These are phyloP conservation scores for Brachionichthys hirsutus DNA, from an alignment of 2,113 vertebrate species.

Conservation along the genomic window DNA sequence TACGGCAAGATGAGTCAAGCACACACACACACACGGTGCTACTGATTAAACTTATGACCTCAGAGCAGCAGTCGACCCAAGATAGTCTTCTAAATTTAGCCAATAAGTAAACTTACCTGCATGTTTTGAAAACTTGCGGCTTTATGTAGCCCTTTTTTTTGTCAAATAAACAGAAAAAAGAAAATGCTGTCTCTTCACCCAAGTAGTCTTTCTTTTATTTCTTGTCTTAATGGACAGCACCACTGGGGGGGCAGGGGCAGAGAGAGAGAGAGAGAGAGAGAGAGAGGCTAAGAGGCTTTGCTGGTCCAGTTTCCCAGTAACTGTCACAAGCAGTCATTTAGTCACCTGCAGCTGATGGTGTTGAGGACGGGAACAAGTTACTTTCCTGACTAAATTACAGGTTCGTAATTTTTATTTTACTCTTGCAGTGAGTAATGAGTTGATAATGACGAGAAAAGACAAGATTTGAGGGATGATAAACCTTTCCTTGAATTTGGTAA, in stretches of 20 bases:
- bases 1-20: too few relatives aligned
- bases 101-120: too few relatives aligned
- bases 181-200: too few relatives aligned
- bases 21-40: too few relatives aligned
- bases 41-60: too few relatives aligned
- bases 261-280: slow-evolving; percentile 28
- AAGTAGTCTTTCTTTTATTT: too few relatives aligned
- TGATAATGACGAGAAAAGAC: background rate
- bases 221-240: too few relatives aligned
- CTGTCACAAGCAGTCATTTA: slow-evolving; percentile 80
- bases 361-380: slow-evolving; percentile 61
- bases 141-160: too few relatives aligned
- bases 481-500: background rate
- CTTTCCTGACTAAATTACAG: slow-evolving; percentile 14
- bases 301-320: slow-evolving; percentile 73
- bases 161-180: too few relatives aligned
- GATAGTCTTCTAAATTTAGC: too few relatives aligned
- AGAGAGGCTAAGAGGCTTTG: slow-evolving; percentile 76
- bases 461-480: background rate
- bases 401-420: background rate
- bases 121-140: too few relatives aligned
- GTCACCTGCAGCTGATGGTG: slow-evolving; percentile 79
- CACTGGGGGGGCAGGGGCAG: slow-evolving; percentile 5
- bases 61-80: too few relatives aligned
- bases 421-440: background rate